These are phyloP conservation scores for Pheosia tremula DNA, from an alignment of 2,888 invertebrate genomes.

Conservation along the genomic window DNA sequence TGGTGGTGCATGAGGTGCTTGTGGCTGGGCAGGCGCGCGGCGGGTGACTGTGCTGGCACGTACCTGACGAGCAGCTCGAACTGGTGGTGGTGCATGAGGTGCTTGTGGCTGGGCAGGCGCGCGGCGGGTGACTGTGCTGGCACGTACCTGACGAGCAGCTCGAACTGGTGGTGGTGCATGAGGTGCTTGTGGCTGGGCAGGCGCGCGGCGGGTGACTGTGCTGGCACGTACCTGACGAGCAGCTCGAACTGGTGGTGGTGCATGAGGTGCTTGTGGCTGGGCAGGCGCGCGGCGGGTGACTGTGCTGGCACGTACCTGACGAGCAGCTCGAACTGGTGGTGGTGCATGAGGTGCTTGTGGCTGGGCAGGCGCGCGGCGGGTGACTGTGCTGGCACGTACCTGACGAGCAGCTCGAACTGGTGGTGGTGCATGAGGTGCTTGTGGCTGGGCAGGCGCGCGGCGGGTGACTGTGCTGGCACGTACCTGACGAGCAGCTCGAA, in stretches of 20 bases:
- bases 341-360: constrained; percentile 96
- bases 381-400: background rate
- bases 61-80: constrained; percentile 94
- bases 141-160: constrained; percentile 89
- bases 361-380: constrained; percentile 94
- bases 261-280: constrained; percentile 95
- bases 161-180: constrained; percentile 98
- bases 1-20: constrained; percentile 97
- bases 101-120: constrained; percentile 95
- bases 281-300: constrained; percentile 93
- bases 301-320: constrained; percentile 72
- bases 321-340: constrained; percentile 98
- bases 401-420: constrained; percentile 97
- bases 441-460: constrained; percentile 94
- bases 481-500: constrained; percentile 94
- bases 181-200: constrained; percentile 96
- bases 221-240: constrained; percentile 84
- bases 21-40: constrained; percentile 94
- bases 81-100: constrained; percentile 97
- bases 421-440: constrained; percentile 97
- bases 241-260: constrained; percentile 99
- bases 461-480: constrained; percentile 47
- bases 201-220: constrained; percentile 89
- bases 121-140: constrained; percentile 83
- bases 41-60: constrained; percentile 47